Evolutionary conservation across 92 coral and sea anemone species (phyloP).

Genomic region (Palythoa heliodiscus): DNA sequence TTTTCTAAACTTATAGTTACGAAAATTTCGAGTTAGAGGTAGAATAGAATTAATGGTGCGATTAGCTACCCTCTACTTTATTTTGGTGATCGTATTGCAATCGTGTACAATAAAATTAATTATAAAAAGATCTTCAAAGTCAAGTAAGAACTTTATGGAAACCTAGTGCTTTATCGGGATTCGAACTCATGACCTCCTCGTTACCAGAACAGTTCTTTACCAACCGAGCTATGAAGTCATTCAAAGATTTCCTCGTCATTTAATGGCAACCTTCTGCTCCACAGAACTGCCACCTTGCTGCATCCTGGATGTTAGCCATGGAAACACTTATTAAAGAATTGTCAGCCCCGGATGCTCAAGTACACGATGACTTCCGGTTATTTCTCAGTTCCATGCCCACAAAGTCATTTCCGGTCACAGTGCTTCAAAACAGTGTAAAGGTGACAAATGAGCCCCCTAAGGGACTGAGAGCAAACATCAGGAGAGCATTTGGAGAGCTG

Average conservation of each 20-base stretch:
- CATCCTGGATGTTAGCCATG: slow-evolving; percentile 99
- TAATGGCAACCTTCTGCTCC: not conserved
- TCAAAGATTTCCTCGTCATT: not conserved
- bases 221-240: not conserved
- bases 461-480: slow-evolving; percentile 95
- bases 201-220: not conserved
- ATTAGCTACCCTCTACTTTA: too few species aligned
- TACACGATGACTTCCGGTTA: slow-evolving; percentile 97
- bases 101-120: too few species aligned
- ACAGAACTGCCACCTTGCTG: slow-evolving; percentile 97
- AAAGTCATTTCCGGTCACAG: slow-evolving; percentile 93
- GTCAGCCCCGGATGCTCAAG: slow-evolving; percentile 85
- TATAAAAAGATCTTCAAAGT: too few species aligned
- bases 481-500: slow-evolving; percentile 97
- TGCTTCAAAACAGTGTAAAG: slow-evolving; percentile 97
- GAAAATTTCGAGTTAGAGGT: too few species aligned
- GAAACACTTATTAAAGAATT: slow-evolving; percentile 84
- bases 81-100: too few species aligned
- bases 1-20: too few species aligned
- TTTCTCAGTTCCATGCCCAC: slow-evolving; percentile 99
- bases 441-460: slow-evolving; percentile 99
- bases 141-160: too few species aligned
- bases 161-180: too few species aligned
- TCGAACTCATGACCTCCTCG: too few species aligned
- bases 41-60: too few species aligned